Evolutionary conservation across 2,113 vertebrate species (phyloP).

Genomic region (Carassius gibelio): DNA sequence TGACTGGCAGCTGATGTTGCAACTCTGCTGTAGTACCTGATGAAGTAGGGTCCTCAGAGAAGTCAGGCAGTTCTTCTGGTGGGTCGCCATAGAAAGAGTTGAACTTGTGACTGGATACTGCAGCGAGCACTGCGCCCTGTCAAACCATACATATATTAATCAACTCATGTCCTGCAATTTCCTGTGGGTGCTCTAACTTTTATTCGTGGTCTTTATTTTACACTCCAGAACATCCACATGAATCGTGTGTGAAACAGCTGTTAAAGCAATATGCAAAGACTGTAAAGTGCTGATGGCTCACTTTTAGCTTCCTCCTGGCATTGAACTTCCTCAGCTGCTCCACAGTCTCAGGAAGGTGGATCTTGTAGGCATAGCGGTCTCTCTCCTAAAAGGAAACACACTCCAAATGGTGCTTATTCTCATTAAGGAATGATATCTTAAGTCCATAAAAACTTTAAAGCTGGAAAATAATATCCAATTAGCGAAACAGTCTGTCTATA

Average conservation of each 20-base stretch:
- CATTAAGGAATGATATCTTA: neutral
- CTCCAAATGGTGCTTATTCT: neutral
- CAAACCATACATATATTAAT: neutral
- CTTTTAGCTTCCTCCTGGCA: conserved; percentile 96
- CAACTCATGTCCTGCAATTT: neutral
- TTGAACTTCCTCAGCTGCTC: conserved; percentile 98
- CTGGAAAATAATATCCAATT: neutral
- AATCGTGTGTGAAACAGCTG: neutral
- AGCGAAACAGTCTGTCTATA: neutral
- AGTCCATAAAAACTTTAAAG: neutral
- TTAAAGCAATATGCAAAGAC: neutral
- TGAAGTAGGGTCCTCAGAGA: conserved; percentile 95
- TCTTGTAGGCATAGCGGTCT: conserved; percentile 97
- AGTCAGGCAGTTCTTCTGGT: conserved; percentile 94
- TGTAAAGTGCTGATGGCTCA: conserved; percentile 56
- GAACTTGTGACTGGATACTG: conserved; percentile 98
- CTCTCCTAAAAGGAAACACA: conserved; percentile 82
- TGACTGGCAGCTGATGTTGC: neutral
- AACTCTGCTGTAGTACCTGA: conserved; percentile 82
- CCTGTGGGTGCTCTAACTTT: neutral
- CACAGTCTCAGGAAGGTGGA: conserved; percentile 97
- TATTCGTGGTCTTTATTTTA: neutral
- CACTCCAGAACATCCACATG: neutral
- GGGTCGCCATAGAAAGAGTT: conserved; percentile 97
- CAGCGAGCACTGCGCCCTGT: conserved; percentile 95